Conservation (phyloP, 2,888 invertebrate genomes). For the Conistra vaccinii region DNA sequence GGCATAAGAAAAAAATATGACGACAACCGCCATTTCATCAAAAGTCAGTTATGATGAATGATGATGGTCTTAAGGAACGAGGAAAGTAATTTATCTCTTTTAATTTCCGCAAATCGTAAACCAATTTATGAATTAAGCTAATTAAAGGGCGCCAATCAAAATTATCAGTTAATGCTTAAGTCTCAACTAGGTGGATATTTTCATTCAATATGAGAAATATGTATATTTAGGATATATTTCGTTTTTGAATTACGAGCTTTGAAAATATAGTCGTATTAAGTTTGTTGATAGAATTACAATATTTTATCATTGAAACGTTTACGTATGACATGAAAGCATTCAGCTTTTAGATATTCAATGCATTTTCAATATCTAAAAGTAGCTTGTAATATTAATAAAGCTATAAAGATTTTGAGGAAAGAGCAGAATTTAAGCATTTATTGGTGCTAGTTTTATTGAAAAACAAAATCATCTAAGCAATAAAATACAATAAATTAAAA, state of each 20-base stretch:
- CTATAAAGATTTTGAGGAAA: background rate
- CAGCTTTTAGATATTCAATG: background rate
- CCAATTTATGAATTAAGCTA: constrained; percentile 25
- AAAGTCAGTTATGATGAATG: constrained; percentile 31
- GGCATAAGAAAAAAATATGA: background rate
- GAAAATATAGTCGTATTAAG: background rate
- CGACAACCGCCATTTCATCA: constrained; percentile 15
- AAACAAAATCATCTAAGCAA: background rate
- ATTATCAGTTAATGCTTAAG: background rate
- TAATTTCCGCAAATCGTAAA: constrained; percentile 28
- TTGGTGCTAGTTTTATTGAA: background rate
- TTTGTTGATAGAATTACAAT: background rate
- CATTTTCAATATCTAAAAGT: background rate
- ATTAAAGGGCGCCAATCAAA: constrained; percentile 23
- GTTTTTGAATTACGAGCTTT: background rate
- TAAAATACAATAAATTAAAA: background rate
- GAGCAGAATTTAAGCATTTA: background rate
- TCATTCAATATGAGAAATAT: background rate
- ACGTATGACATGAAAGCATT: background rate
- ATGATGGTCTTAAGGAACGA: constrained; percentile 13
- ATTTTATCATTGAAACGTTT: background rate
- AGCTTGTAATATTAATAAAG: background rate
- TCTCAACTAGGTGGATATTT: background rate
- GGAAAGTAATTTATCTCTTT: constrained; percentile 40
- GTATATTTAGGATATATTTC: background rate